Percentiles rank a stretch among this genome's conserved stretches.
Evolutionary conservation across 2,888 invertebrate species (phyloP).

Genomic region (Xanthia togata): DNA sequence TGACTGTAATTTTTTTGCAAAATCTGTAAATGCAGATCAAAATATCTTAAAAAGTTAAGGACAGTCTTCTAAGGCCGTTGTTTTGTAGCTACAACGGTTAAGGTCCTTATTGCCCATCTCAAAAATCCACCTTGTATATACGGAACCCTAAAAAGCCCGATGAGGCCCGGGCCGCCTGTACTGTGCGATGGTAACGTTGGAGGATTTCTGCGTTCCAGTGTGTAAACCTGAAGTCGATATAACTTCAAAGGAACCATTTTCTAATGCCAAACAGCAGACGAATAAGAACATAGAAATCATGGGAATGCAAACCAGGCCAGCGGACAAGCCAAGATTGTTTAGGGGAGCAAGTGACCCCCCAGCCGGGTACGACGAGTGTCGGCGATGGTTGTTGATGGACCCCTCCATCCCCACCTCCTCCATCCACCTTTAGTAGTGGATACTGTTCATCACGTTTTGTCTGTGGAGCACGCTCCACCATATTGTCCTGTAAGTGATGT

Average conservation of each 20-base stretch:
- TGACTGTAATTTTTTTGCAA: no score
- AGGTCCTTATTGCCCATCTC: no score
- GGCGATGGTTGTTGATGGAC: constrained; percentile 62
- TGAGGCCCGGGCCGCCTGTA: no score
- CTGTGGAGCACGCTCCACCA: constrained; percentile 75
- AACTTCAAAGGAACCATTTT: background rate
- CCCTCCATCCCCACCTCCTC: constrained; percentile 75
- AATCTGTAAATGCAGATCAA: no score
- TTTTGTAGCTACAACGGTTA: no score
- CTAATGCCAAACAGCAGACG: background rate
- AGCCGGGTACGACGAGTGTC: constrained; percentile 67
- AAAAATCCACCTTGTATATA: no score
- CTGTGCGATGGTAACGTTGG: no score
- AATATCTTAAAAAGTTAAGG: no score
- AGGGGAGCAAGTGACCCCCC: constrained; percentile 75
- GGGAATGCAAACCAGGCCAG: constrained; percentile 80
- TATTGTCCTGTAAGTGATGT: constrained; percentile 47
- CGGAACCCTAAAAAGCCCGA: no score
- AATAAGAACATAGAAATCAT: background rate
- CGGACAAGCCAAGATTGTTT: constrained; percentile 77
- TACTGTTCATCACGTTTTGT: constrained; percentile 79
- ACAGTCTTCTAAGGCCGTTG: no score
- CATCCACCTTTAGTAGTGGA: constrained; percentile 82
- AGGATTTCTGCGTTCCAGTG: background rate
- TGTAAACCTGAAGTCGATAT: no score